phyloP scores from a whole-genome alignment of 2,797 vertebrate species.

The Neosalanx taihuensis region DNA sequence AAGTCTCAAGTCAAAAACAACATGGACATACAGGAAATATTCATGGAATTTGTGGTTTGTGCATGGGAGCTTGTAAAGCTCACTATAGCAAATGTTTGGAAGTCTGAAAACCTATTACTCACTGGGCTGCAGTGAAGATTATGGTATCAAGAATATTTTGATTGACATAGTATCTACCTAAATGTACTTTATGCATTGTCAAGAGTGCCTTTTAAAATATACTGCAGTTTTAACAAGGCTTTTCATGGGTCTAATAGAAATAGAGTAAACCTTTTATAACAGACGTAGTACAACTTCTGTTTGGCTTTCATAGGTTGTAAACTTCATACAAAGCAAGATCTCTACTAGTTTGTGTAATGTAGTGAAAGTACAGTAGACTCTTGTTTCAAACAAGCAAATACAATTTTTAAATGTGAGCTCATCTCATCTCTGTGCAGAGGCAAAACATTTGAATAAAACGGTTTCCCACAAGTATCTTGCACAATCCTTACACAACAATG shows the following conservation, averaged over 20 bases:
- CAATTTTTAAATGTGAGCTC: background rate
- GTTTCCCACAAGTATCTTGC: background rate
- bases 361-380: background rate
- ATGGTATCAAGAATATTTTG: background rate
- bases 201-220: background rate
- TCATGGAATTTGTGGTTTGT: background rate
- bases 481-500: conserved; percentile 1
- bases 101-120: background rate
- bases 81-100: conserved; percentile 1
- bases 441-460: background rate
- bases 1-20: conserved; percentile 16
- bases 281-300: background rate
- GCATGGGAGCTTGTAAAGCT: background rate
- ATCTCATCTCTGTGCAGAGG: background rate
- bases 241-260: background rate
- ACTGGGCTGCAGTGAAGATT: background rate
- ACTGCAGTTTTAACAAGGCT: background rate
- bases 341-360: background rate
- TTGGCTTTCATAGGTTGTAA: background rate
- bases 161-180: too few relatives aligned
- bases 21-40: conserved; percentile 2
- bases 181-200: background rate
- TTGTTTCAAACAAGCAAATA: background rate
- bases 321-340: background rate
- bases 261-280: background rate